Base-by-base conservation (phyloP, 2,797 vertebrate genomes). In the Gymnopithys bicolor region DNA sequence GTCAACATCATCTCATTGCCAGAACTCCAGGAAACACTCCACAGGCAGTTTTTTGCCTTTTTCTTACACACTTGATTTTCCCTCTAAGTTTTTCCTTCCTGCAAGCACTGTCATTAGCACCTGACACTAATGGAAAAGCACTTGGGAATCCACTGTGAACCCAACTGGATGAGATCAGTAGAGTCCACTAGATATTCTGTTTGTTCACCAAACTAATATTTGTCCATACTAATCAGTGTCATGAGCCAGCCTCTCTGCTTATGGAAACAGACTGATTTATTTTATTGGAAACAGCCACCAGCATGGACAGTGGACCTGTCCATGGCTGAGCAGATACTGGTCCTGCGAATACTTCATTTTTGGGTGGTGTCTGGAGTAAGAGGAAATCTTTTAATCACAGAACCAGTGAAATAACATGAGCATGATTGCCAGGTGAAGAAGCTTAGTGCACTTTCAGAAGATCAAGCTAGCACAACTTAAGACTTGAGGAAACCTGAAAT, bases 311-410 rank as follows among this genome's bases (percentile, higher is more conserved):
- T 0, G 0, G 39, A 51, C 3, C 0, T 43, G 33, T 35, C 27
- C 1, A 2, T 3, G 9, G 21, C 41, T 18, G 1, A 41, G 27
- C 5, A 63, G 33, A 35, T 10, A 51, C 2, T 3, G 1, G 11
- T 53, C 22, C 17, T 59, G 13, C 52, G 24, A 66, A 46, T 28
- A n/a, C 27, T 10, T 79, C 0, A 1, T 55, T 78, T 81, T 8
- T 28, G 8, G 9, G 27, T 55, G 14, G 4, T 63, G 15, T 41
- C 59, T 68, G 35, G 49, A 46, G 32, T 28, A 59, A 73, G 70
- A 23, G 13, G n/a, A 78, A 46, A 32, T 15, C 4, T 67, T 80
- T 71, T 53, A 11, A 28, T 35, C 14, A 35, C 27, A 45, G 48
- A 18, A 28, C 13, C 46, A 49, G 11, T 63, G 39, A 87, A 69